Percentiles rank a stretch among this genome's conserved stretches.
phyloP scores from a whole-genome alignment of 2,888 invertebrate species.

The Leptura quadrifasciata region DNA sequence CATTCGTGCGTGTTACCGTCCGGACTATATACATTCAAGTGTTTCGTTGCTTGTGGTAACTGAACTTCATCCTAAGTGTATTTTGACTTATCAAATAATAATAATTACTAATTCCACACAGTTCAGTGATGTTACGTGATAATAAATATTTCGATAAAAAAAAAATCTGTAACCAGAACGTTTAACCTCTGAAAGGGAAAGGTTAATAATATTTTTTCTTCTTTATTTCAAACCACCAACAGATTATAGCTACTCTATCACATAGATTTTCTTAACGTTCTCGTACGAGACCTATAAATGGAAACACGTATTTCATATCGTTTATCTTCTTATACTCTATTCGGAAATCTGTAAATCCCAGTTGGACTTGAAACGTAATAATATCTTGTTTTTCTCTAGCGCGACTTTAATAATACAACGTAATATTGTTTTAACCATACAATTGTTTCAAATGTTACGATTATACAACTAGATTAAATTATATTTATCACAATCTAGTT shows the following conservation, averaged over 20 bases:
- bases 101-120: too few relatives aligned
- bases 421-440: not conserved
- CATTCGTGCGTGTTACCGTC: too few relatives aligned
- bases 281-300: conserved; percentile 33
- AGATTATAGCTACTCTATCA: conserved; percentile 26
- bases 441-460: not conserved
- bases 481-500: too few relatives aligned
- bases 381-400: conserved; percentile 27
- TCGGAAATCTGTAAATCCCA: conserved; percentile 50
- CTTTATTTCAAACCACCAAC: conserved; percentile 21
- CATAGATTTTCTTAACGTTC: conserved; percentile 27
- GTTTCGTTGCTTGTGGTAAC: too few relatives aligned
- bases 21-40: too few relatives aligned
- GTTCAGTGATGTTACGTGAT: too few relatives aligned
- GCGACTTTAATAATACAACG: conserved; percentile 1
- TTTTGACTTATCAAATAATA: too few relatives aligned
- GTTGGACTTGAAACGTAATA: conserved; percentile 4
- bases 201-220: conserved; percentile 24
- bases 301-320: conserved; percentile 43
- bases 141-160: too few relatives aligned
- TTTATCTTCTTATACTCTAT: conserved; percentile 34
- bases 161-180: not conserved
- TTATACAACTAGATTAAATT: too few relatives aligned
- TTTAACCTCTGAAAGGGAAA: not conserved
- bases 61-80: too few relatives aligned